Evolutionary conservation across 2,113 vertebrate species (phyloP).

Genomic region (Addax nasomaculatus): DNA sequence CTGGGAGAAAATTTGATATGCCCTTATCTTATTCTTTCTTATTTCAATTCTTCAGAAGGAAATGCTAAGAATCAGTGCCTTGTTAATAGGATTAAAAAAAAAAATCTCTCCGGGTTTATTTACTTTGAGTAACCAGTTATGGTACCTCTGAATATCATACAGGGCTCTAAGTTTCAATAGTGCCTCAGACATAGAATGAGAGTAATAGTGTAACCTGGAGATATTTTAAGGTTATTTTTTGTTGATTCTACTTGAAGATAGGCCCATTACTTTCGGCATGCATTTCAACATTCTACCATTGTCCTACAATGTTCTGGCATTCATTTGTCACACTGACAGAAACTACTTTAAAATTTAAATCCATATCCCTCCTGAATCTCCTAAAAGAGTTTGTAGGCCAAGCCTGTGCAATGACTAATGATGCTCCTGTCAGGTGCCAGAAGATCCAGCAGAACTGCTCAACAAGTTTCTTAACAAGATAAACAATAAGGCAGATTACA

Average conservation of each 20-base stretch:
- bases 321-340: conserved; percentile 68
- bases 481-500: conserved; percentile 58
- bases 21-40: not conserved
- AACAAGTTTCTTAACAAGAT: conserved; percentile 69
- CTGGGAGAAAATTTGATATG: not conserved
- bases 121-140: not conserved
- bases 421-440: conserved; percentile 71
- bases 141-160: not conserved
- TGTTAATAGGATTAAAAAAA: not conserved
- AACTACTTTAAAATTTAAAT: conserved; percentile 76
- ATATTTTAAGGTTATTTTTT: not conserved
- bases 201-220: not conserved
- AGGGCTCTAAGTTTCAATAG: not conserved
- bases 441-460: conserved; percentile 64
- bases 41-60: not conserved
- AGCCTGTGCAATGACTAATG: conserved; percentile 72
- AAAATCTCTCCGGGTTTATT: not conserved
- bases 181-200: not conserved
- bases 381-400: conserved; percentile 59
- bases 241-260: conserved; percentile 42
- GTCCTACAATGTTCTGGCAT: conserved; percentile 35
- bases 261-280: not conserved
- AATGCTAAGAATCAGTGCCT: not conserved
- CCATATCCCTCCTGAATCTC: conserved; percentile 66
- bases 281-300: conserved; percentile 46